Base-by-base conservation (phyloP, 1,140 invertebrate species). In the Cydia fagiglandana region DNA sequence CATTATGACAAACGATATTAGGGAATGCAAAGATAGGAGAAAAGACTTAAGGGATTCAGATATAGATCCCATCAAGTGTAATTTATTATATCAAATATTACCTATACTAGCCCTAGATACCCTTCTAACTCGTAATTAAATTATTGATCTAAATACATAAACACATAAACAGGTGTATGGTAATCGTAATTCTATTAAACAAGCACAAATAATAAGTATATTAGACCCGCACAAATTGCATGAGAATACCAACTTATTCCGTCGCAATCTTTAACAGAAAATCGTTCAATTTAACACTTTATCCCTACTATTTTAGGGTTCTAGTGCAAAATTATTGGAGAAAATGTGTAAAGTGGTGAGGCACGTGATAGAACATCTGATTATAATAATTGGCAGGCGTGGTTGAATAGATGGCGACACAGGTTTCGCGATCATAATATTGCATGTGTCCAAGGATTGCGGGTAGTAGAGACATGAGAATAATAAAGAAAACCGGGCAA, bases 351-450 rank as follows among this genome's bases (percentile, higher is more conserved):
- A 24, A 61, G 2, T 61, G 56, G 17, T 7, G 20, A 61, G 6
- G 3, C 56, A 61, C 7, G 20, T 61, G 20, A 24, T 24, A 61
- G 20, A 61, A 61, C 17, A 61, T 24, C 56, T 61, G 7, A 61
- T 61, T 56, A 56, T 56, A 56, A 56, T 56, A 56, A 56, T 56
- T 56, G n/a, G n/a, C 53, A 56, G 53, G 53, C 53, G 53, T 56
- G 53, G 53, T 56, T 56, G 47, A 17, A 56, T 56, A 56, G 53
- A 56, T 56, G 53, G 53, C 53, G 53, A 56, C 53, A 56, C 50
- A 53, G 50, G 53, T 56, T 56, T 56, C 3, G 53, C 53, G 4
- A 17, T 56, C 4, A n/a, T 17, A 17, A 56, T 56, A n/a, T n/a
- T n/a, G 53, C 15, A 50, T 56, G n/a, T 17, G 53, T 56, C n/a